Conservation (phyloP, 2,888 invertebrate species). For the Parasteatoda lunata region DNA sequence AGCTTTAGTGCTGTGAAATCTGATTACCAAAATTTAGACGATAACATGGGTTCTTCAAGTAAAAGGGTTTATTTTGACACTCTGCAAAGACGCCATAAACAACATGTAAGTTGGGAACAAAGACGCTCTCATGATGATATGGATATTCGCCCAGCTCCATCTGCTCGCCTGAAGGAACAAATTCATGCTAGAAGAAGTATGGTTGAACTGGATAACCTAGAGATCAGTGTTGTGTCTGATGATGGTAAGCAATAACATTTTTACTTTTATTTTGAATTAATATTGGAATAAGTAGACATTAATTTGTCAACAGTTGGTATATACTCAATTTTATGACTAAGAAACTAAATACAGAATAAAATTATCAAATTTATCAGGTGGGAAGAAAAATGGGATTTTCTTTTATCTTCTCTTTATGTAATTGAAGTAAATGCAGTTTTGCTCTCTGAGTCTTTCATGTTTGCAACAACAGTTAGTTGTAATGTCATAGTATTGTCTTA, state of each 20-base stretch:
- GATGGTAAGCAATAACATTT: slow-evolving; percentile 42
- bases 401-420: too few relatives aligned
- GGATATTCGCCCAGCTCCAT: slow-evolving; percentile 67
- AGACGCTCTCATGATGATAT: slow-evolving; percentile 67
- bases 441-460: too few relatives aligned
- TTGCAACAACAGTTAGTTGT: too few relatives aligned
- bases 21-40: slow-evolving; percentile 27
- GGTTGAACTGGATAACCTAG: slow-evolving; percentile 66
- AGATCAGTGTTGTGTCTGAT: slow-evolving; percentile 63
- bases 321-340: too few relatives aligned
- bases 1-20: background rate
- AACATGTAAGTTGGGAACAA: slow-evolving; percentile 64
- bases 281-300: too few relatives aligned
- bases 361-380: too few relatives aligned
- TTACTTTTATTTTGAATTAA: too few relatives aligned
- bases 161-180: slow-evolving; percentile 57
- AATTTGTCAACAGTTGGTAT: too few relatives aligned
- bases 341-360: too few relatives aligned
- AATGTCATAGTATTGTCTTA: too few relatives aligned
- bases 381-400: too few relatives aligned
- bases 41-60: slow-evolving; percentile 20
- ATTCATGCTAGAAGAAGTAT: slow-evolving; percentile 67
- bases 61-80: slow-evolving; percentile 62
- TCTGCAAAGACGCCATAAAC: slow-evolving; percentile 60
- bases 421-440: too few relatives aligned